phyloP scores from a whole-genome alignment of 2,888 invertebrate species.

The Abscondita cerata region DNA sequence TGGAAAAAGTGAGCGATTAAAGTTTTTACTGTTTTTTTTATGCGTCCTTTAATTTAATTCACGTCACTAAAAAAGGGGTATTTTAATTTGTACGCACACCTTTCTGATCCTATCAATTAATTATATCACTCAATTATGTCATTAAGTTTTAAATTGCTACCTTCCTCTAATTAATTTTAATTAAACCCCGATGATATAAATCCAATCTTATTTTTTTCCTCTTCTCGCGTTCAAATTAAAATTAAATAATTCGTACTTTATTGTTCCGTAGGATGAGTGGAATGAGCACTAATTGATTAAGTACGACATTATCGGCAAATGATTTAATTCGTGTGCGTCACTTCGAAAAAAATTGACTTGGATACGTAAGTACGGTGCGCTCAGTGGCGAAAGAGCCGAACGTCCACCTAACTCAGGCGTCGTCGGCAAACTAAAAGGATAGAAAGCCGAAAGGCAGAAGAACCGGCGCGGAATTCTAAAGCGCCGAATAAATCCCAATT shows the following conservation, averaged over 20 bases:
- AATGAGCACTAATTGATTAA: too few species aligned
- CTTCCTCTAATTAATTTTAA: constrained; percentile 19
- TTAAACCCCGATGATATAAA: background rate
- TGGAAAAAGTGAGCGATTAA: constrained; percentile 22
- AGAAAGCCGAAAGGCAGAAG: constrained; percentile 34
- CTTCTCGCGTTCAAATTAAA: background rate
- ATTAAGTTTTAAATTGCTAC: constrained; percentile 3
- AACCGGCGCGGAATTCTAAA: constrained; percentile 35
- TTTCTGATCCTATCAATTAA: constrained; percentile 13
- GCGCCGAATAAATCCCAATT: constrained; percentile 31
- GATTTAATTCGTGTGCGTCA: too few species aligned
- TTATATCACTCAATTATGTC: constrained; percentile 13
- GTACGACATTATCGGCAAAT: too few species aligned
- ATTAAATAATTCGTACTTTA: too few species aligned
- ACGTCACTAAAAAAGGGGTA: background rate
- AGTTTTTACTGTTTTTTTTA: constrained; percentile 14
- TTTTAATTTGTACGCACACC: constrained; percentile 5
- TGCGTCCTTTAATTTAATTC: background rate
- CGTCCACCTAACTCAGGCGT: constrained; percentile 28
- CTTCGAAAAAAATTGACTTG: constrained; percentile 5
- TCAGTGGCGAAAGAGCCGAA: constrained; percentile 7
- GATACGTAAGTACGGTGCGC: background rate
- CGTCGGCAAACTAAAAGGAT: constrained; percentile 34
- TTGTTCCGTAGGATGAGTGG: too few species aligned
- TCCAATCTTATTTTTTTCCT: background rate